phyloP scores from a whole-genome alignment of 2,113 vertebrate genomes.

The Cyphomyrus plagiostoma region DNA sequence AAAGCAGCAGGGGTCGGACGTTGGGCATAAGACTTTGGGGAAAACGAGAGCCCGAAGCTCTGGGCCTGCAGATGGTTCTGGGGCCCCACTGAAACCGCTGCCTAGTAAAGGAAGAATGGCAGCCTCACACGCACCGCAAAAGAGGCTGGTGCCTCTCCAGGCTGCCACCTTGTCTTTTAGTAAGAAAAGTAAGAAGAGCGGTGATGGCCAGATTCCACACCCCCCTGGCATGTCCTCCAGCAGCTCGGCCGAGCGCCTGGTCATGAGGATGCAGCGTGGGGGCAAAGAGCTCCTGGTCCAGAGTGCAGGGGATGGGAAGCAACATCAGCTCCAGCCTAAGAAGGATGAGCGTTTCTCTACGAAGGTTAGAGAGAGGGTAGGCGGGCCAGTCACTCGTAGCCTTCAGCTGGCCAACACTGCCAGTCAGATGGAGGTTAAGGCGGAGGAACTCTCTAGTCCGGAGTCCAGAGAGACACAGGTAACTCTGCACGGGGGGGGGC shows the following conservation, averaged over 20 bases:
- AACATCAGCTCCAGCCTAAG: conserved; percentile 51
- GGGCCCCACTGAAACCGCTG: conserved; percentile 53
- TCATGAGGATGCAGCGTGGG: conserved; percentile 68
- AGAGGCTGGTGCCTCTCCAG: conserved; percentile 58
- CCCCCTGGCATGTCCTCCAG: conserved; percentile 27
- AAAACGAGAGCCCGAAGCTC: conserved; percentile 84
- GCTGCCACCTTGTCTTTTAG: conserved; percentile 51
- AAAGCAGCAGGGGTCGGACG: conserved; percentile 64
- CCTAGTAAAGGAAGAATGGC: conserved; percentile 60
- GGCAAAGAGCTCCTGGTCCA: conserved; percentile 70
- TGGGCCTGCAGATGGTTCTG: conserved; percentile 55
- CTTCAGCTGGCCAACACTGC: conserved; percentile 70
- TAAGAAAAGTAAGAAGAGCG: conserved; percentile 72
- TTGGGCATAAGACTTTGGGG: conserved; percentile 60
- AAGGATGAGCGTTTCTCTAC: conserved; percentile 76
- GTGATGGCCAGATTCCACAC: conserved; percentile 33
- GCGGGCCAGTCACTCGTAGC: conserved; percentile 87
- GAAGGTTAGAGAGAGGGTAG: conserved; percentile 71
- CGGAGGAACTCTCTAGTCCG: conserved; percentile 62
- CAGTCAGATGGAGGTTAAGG: conserved; percentile 64
- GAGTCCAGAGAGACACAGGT: conserved; percentile 73
- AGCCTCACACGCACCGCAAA: conserved; percentile 49
- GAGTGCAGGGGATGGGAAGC: conserved; percentile 56
- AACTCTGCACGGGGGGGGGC: not conserved
- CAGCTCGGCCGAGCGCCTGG: conserved; percentile 42